Evolutionary conservation across 2,113 vertebrate species (phyloP), one percentile per base, ranked within the genome.

Genomic region (Notothenia rossii): DNA sequence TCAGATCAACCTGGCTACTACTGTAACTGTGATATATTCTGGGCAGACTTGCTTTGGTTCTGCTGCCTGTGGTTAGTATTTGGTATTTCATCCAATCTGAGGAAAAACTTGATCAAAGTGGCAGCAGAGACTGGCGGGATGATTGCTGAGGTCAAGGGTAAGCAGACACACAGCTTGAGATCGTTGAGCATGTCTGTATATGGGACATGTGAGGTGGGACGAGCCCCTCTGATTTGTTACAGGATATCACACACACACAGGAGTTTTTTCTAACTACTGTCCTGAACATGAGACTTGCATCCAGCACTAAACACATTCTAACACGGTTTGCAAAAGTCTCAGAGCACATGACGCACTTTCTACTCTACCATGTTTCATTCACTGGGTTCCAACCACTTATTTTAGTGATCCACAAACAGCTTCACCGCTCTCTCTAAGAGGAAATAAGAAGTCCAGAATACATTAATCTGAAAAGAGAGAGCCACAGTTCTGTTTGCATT

Each of bases 341-440:
- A 33, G 36, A 72, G 70, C 58, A 67, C 40, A 67, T 83, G 81
- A 80, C 77, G 67, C 64, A 56, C 61, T 75, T 67, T 22, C 56
- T n/a, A 45, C 61, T 74, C 64, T 55, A 25, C 61, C 59, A 15
- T 4, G 11, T 66, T 75, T 79, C 84, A 84, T 86, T 89, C 58
- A 84, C 68, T 45, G 2, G 10, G 72, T 62, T 71, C 48, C 55
- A 67, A 50, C 11, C 4, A 2, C 11, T 59, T 75, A 18, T 45
- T 73, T 73, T 18, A 46, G 40, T 53, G 40, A 82, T 54, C 75
- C 33, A 60, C 56, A 51, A 40, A 11, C 50, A 9, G 43, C 36
- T 53, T 43, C 15, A 72, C 18, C 55, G 36, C 36, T 72, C 36
- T 50, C 53, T 58, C n/a, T 49, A 43, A 51, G 63, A 13, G 72